Evolutionary conservation across 2,797 vertebrate genomes (phyloP).

Genomic region (Acrossocheilus fasciatus): DNA sequence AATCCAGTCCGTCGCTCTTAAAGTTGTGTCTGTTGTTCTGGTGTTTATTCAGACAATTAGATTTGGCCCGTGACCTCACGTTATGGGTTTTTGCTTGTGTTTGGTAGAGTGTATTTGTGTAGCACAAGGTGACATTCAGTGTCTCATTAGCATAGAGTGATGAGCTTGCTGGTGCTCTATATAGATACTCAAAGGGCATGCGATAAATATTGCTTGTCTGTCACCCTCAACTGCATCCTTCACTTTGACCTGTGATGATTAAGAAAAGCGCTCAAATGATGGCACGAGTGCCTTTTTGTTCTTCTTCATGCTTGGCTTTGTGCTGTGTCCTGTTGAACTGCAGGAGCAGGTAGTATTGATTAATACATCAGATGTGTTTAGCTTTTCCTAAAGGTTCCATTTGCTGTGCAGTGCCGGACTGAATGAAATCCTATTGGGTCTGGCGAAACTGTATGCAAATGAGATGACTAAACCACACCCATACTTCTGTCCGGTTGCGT

Average conservation of each 20-base stretch:
- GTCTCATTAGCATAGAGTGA: conserved; percentile 42
- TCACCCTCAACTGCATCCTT: conserved; percentile 23
- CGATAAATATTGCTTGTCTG: conserved; percentile 29
- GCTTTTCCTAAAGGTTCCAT: conserved; percentile 22
- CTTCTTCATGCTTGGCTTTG: neutral
- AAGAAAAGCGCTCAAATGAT: neutral
- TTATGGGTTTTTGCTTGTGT: conserved; percentile 3
- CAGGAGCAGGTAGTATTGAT: conserved; percentile 11
- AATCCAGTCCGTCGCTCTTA: neutral
- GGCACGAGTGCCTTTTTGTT: neutral
- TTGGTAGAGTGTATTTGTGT: neutral
- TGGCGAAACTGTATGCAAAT: conserved; percentile 21
- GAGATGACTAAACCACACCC: conserved; percentile 16
- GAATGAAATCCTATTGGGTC: conserved; percentile 8
- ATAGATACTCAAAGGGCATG: conserved; percentile 20
- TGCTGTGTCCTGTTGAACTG: neutral
- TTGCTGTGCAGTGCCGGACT: neutral
- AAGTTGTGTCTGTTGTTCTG: neutral
- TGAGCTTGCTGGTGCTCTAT: conserved; percentile 31
- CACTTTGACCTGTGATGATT: conserved; percentile 32
- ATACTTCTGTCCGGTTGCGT: conserved; percentile 2
- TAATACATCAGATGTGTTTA: conserved; percentile 25
- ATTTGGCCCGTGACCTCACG: conserved; percentile 18
- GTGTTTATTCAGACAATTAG: neutral
- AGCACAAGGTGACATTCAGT: conserved; percentile 50